A percentile compares a stretch with the other conserved stretches of the same genome.
These are phyloP conservation scores for Bellardia pandia DNA, from an alignment of 2,888 invertebrate species.

Conservation along the genomic window DNA sequence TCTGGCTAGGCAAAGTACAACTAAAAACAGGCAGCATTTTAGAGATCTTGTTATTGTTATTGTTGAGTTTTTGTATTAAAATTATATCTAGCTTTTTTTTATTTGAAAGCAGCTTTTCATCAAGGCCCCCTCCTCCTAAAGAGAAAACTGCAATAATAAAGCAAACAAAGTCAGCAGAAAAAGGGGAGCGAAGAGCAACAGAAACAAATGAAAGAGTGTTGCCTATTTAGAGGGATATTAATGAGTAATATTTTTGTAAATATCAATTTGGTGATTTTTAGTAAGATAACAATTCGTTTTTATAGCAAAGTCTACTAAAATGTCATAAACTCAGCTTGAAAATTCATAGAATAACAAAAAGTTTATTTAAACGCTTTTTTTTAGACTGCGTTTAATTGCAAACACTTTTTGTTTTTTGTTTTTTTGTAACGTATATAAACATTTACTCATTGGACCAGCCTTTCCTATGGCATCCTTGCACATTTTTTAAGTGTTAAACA, in stretches of 20 bases:
- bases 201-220: conserved; percentile 7
- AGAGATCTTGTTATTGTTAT: conserved; percentile 46
- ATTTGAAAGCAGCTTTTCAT: neutral
- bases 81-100: conserved; percentile 1
- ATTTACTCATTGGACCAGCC: too few relatives aligned
- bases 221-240: neutral
- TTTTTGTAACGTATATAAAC: too few relatives aligned
- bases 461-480: conserved; percentile 1
- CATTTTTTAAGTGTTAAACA: conserved; percentile 70
- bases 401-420: too few relatives aligned
- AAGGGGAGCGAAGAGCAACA: neutral
- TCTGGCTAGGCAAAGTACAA: conserved; percentile 10
- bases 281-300: too few relatives aligned
- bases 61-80: conserved; percentile 43
- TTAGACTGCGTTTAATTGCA: too few relatives aligned
- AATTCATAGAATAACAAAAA: neutral
- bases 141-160: conserved; percentile 15
- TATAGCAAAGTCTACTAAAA: too few relatives aligned
- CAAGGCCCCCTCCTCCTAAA: too few relatives aligned
- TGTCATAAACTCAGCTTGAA: too few relatives aligned
- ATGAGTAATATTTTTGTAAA: too few relatives aligned
- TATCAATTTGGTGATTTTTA: too few relatives aligned
- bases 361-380: too few relatives aligned
- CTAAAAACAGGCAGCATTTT: conserved; percentile 24
- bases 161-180: neutral